phyloP scores from a whole-genome alignment of 1,140 invertebrate genomes.

The Capitella teleta region DNA sequence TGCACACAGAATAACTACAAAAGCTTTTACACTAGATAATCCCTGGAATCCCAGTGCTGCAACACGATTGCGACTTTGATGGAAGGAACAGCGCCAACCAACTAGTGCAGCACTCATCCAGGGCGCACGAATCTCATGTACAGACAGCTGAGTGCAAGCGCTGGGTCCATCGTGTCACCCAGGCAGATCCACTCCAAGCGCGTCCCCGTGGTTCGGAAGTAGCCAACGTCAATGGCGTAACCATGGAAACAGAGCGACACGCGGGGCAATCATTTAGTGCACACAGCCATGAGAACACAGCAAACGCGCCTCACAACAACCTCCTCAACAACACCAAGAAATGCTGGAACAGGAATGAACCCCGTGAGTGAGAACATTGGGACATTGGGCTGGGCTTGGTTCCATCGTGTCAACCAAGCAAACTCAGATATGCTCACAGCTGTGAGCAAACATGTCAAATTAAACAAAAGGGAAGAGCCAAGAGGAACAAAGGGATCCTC shows the following conservation, averaged over 20 bases:
- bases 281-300: not conserved
- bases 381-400: not conserved
- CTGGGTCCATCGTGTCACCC: conserved; percentile 17
- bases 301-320: not conserved
- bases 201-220: too few species aligned
- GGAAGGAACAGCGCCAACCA: too few species aligned
- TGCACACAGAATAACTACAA: too few species aligned
- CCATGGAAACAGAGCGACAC: conserved; percentile 1
- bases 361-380: not conserved
- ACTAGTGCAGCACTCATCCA: too few species aligned
- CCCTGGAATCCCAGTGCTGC: too few species aligned
- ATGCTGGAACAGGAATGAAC: not conserved
- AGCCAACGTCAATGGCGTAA: not conserved
- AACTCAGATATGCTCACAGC: not conserved
- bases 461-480: not conserved
- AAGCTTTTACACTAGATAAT: too few species aligned
- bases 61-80: too few species aligned
- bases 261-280: not conserved
- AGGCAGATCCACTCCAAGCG: conserved; percentile 3
- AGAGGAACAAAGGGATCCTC: not conserved
- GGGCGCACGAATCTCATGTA: too few species aligned
- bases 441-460: conserved; percentile 1
- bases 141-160: conserved; percentile 10
- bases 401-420: conserved; percentile 2
- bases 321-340: not conserved